Evolutionary conservation across 2,797 vertebrate species (phyloP), one percentile per base, ranked within the genome.

Genomic region (Oreortyx pictus): DNA sequence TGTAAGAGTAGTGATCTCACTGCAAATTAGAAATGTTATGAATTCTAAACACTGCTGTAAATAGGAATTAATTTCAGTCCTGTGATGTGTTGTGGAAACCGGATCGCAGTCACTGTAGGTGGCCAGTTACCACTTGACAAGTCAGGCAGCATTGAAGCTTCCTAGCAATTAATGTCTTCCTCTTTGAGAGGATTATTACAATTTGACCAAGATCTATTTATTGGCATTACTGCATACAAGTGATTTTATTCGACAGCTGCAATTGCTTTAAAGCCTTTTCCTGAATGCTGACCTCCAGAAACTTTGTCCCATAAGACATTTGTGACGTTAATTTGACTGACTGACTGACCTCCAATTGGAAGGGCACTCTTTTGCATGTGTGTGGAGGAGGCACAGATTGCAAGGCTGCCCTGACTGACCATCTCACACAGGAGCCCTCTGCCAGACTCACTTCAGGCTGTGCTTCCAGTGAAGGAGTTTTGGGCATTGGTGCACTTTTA

Each of bases 161-260:
- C 90, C 82, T 78, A 47, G 52, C 57, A 86, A 52, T 81, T 71
- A 82, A 67, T 66, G 43, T 44, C 20, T 59, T 41, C 17, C 3
- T 82, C 35, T 93, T 88, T 44, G 72, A 52, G 61, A 61, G 25
- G 29, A 90, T 96, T 90, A 76, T 74, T 94, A 79, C 41, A 43
- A 86, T 94, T 96, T 96, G 89, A 92, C 95, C 77, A 83, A 81
- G 62, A 93, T 90, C 37, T 67, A 57, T 87, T 79, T 93, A 90
- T 87, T 92, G 11, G 54, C 29, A 14, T 73, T 67, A 27, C 33
- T 78, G 12, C 92, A 74, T 29, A 35, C 52, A 70, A 75, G 49
- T 11, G 49, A 54, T 74, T 90, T 85, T 62, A 72, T 86, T 91
- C 29, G 80, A 19, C 25, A 27, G 19, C 76, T 81, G 64, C 86